Evolutionary conservation across 2,797 vertebrate genomes (phyloP), one percentile per base, ranked within the genome.

Genomic region (Petrocephalus schoutedeni): DNA sequence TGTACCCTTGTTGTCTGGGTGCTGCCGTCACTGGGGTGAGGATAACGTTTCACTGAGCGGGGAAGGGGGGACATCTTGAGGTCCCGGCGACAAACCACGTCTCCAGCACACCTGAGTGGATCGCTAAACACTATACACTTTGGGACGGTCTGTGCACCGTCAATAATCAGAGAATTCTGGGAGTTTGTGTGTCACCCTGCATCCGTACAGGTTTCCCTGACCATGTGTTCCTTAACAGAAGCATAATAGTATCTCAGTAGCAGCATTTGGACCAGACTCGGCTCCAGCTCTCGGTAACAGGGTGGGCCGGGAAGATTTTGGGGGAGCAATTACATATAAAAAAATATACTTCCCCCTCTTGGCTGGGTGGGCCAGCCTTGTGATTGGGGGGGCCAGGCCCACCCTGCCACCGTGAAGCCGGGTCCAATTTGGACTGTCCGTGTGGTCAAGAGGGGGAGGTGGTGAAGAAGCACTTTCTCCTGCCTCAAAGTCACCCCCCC

Each of bases 1-100:
- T 89, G 91, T 89, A 90, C 90, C 89, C 89, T 88, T 67, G 57
- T 87, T 87, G 86, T 87, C 77, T 87, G 58, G 87, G 87, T 56
- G 71, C 89, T 88, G 85, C 84, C 82, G 10, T 64, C 80, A 59
- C n/a, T 19, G 89, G 87, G 88, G 88, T 85, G 54, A 82, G 89
- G 90, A 89, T 87, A 80, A 88, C 87, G 82, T 88, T 74, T 88
- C 90, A 91, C 86, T 77, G 89, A 74, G 87, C 32, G 71, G 58
- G 49, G 56, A 87, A 77, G 71, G 53, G 53, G 87, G 54, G 87
- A 87, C 87, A 19, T 61, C 23, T 56, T 64, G 32, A 45, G 58
- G 58, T 54, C 87, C 82, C 83, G 19, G 61, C 28, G 67, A 80
- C 49, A 74, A 45, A 67, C 45, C 61, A 6, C 28, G 87, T 67